Evolutionary conservation across 2,888 invertebrate species (phyloP).

Genomic region (Trypoxylon attenuatum): DNA sequence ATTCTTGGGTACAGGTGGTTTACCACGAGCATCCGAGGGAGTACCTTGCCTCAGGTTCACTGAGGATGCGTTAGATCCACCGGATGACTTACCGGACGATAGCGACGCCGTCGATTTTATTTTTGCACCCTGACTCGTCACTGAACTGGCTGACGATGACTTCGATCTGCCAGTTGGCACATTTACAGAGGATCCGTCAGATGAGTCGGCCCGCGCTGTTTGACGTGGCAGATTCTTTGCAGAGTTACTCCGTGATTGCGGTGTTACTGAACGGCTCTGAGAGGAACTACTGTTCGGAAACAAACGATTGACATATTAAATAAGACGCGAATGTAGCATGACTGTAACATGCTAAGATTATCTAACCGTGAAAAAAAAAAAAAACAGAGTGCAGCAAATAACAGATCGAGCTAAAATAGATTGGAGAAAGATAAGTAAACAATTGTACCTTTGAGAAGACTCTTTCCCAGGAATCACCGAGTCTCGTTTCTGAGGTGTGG

Average conservation of each 20-base stretch:
- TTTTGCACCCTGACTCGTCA: conserved; percentile 68
- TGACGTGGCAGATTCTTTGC: conserved; percentile 62
- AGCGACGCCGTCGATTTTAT: conserved; percentile 59
- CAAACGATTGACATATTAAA: background rate
- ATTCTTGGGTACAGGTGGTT: conserved; percentile 76
- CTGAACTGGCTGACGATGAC: conserved; percentile 64
- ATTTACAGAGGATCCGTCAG: conserved; percentile 62
- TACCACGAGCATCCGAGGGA: conserved; percentile 66
- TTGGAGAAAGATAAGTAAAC: background rate
- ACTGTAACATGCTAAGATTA: background rate
- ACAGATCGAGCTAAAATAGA: background rate
- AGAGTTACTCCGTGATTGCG: conserved; percentile 56
- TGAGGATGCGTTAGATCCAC: conserved; percentile 45
- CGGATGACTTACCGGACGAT: conserved; percentile 55
- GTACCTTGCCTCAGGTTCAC: conserved; percentile 61
- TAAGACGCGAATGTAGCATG: background rate
- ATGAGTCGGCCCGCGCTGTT: conserved; percentile 64
- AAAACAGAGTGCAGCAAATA: background rate
- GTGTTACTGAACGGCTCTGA: conserved; percentile 47
- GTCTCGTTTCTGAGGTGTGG: conserved; percentile 41
- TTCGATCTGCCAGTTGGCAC: conserved; percentile 71
- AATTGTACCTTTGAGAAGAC: conserved; percentile 46
- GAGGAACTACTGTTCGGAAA: conserved; percentile 36
- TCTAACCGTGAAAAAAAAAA: background rate
- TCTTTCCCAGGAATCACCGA: conserved; percentile 46